Conservation (phyloP, 2,797 vertebrate species). For the Phrynocephalus forsythii region DNA sequence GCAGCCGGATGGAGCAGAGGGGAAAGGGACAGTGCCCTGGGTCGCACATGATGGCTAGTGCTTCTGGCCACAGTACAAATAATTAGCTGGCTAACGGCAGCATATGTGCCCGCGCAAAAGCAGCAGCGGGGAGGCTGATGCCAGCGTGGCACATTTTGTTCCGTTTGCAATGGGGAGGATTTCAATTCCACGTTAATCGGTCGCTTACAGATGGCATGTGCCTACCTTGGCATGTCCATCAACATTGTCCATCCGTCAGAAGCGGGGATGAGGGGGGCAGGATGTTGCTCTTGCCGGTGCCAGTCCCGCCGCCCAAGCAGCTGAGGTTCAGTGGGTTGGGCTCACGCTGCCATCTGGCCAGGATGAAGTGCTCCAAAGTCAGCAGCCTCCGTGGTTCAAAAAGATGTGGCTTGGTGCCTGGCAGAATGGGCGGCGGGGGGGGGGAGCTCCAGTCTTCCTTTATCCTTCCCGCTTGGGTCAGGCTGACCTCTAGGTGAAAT, state of each 20-base stretch:
- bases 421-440: not conserved
- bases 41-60: not conserved
- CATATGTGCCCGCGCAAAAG: not conserved
- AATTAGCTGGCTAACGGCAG: constrained; percentile 39
- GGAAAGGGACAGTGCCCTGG: not conserved
- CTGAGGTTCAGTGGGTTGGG: constrained; percentile 14
- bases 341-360: not conserved
- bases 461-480: not conserved
- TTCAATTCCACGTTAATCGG: constrained; percentile 24
- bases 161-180: constrained; percentile 17
- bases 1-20: not conserved
- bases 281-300: not conserved
- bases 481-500: not conserved
- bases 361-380: not conserved
- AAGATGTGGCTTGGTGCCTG: not conserved
- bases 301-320: not conserved
- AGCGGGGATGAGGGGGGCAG: not conserved
- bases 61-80: constrained; percentile 24
- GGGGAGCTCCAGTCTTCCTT: not conserved
- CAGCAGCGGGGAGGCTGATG: not conserved
- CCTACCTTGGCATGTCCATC: constrained; percentile 6
- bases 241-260: not conserved
- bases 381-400: not conserved
- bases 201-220: constrained; percentile 16
- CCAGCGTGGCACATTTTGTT: constrained; percentile 17